Evolutionary conservation across 2,888 invertebrate genomes (phyloP), one percentile per base, ranked within the genome.

Genomic region (Lycocerus yunnanus): DNA sequence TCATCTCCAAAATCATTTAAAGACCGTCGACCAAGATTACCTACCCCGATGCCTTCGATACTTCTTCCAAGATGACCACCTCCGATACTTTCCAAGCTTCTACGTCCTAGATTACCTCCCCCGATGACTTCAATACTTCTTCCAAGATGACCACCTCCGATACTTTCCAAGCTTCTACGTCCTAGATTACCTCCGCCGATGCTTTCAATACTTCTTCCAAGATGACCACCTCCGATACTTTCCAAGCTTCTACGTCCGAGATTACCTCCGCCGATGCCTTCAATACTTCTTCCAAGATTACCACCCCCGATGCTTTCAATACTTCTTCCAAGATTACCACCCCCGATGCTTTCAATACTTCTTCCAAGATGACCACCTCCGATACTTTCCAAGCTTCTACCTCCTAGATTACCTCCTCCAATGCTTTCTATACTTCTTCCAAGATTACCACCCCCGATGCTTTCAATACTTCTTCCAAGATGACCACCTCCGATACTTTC

Each of bases 361-460:
- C 69, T 71, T 58, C 65, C 66, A 20, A 75, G 61, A 61, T 70
- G 15, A n/a, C 76, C 80, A 10, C 78, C 79, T 13, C 78, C 81
- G 13, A 70, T 70, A 15, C 59, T 13, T 20, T 73, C 70, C 1
- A 69, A 6, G 14, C 6, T 43, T 43, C 27, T n/a, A 77, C 61
- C 66, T 8, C 80, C 81, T 13, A 80, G 69, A 67, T 74, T 16
- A 5, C 78, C 80, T 3, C 80, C 80, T 15, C 79, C 80, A 69
- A 81, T 78, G 3, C 68, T 68, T 60, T 79, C 79, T n/a, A 80
- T 58, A 21, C 77, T 60, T n/a, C 66, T 74, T 43, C 60, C 63
- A 59, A 74, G 63, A 63, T 69, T 15, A 14, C 75, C 80, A 9
- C 78, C 79, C 14, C 76, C 81, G 13, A 69, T 66, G 10, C 16